phyloP scores from a whole-genome alignment of 2,888 invertebrate species.

The Phytoseiulus persimilis region DNA sequence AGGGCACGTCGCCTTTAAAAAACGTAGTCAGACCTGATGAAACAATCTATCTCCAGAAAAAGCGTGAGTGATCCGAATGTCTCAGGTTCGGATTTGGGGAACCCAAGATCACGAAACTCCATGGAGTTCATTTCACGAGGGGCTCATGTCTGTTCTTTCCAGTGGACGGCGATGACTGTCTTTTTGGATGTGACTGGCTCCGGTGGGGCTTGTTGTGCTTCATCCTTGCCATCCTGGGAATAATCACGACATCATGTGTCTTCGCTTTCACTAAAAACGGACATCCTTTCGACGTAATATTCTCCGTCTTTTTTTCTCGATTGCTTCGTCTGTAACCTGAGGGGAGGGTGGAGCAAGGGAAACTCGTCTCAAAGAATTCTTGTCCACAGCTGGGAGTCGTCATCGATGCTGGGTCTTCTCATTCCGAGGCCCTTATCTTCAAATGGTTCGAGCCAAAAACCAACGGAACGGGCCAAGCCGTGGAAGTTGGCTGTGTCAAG shows the following conservation, averaged over 20 bases:
- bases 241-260: background rate
- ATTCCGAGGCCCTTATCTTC: conserved; percentile 28
- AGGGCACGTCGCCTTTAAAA: background rate
- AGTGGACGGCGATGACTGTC: background rate
- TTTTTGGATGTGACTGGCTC: background rate
- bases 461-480: conserved; percentile 29
- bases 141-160: background rate
- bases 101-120: no score
- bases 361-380: background rate
- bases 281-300: background rate
- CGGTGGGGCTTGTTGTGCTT: background rate
- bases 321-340: background rate
- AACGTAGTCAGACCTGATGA: background rate
- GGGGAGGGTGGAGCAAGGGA: no score
- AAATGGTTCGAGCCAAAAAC: conserved; percentile 25
- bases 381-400: conserved; percentile 30
- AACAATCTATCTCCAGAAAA: background rate
- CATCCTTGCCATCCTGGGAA: background rate
- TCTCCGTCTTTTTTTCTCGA: background rate
- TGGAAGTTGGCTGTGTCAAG: background rate
- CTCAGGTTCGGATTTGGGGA: no score
- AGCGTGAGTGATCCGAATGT: background rate
- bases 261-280: background rate
- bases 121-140: no score
- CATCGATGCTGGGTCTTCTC: conserved; percentile 39